Evolutionary conservation across 1,140 invertebrate genomes (phyloP), one percentile per base, ranked within the genome.

Genomic region (Drosophila tropicalis): DNA sequence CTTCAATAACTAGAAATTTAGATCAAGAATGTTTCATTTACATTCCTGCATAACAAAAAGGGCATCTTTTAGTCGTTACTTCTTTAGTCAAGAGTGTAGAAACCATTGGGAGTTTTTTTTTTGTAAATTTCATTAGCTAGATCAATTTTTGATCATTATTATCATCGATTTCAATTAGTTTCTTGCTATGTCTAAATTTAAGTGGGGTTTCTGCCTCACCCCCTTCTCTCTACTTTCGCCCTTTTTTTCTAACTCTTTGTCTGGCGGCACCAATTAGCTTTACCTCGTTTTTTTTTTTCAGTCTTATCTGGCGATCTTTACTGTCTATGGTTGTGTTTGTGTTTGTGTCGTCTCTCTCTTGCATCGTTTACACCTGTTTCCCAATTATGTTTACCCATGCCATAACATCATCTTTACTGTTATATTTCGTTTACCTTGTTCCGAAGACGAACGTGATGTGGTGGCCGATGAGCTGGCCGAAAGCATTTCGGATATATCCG

Each of bases 401-500:
- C 81, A 79, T 70, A 71, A 67, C 62, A 70, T 62, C 82, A 70
- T 67, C 69, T 61, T 70, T 76, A 39, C 36, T 39, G 36, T 39
- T 39, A 39, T 32, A 15, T 13, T 63, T 1, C 86, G 74, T 86
- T 90, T 91, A 91, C 90, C 90, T 91, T 81, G 90, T 58, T 90
- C 76, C 44, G 90, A 91, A 56, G 90, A 89, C 54, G 86, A 90
- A 57, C 90, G 90, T 39, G 90, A 91, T 36, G 81, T 79, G 58
- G 66, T 70, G 63, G 80, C 72, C 62, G 90, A 91, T 51, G 90
- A 86, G 62, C 72, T 85, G 55, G 83, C 68, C 22, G 86, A 91
- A 55, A 90, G 79, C 85, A 90, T 81, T 77, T 91, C 90, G 32
- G 67, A 83, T 47, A 91, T 67, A 60, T 91, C 91, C 67, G 91